Evolutionary conservation across 2,888 invertebrate genomes (phyloP).

Genomic region (Zootermopsis nevadensis): DNA sequence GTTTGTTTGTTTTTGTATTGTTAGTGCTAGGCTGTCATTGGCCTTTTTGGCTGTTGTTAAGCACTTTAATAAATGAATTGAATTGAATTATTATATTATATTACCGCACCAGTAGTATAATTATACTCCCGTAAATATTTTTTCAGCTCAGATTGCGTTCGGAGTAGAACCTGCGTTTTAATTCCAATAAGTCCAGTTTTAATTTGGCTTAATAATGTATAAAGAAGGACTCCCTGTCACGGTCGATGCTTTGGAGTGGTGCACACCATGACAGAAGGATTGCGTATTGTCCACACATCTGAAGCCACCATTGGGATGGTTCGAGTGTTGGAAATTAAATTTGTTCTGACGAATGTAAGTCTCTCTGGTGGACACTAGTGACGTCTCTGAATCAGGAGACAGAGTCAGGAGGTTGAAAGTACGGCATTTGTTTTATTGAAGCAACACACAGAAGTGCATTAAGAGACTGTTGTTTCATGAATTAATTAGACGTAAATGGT

Average conservation of each 20-base stretch:
- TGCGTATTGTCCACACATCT: neutral
- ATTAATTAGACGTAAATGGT: neutral
- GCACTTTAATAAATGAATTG: too few species aligned
- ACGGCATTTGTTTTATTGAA: conserved; percentile 11
- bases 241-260: neutral
- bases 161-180: neutral
- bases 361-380: neutral
- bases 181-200: neutral
- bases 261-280: neutral
- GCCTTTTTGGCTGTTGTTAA: too few species aligned
- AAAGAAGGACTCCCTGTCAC: neutral
- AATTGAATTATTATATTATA: too few species aligned
- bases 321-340: neutral
- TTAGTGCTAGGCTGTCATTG: too few species aligned
- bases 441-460: neutral
- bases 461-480: neutral
- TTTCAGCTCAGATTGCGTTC: too few species aligned
- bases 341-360: neutral
- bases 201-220: neutral
- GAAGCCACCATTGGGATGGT: neutral
- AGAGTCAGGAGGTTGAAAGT: neutral
- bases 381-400: neutral
- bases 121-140: too few species aligned
- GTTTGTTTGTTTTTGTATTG: too few species aligned
- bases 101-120: too few species aligned